Evolutionary conservation across 2,888 invertebrate genomes (phyloP).

Genomic region (Nephrocerus scutellatus): DNA sequence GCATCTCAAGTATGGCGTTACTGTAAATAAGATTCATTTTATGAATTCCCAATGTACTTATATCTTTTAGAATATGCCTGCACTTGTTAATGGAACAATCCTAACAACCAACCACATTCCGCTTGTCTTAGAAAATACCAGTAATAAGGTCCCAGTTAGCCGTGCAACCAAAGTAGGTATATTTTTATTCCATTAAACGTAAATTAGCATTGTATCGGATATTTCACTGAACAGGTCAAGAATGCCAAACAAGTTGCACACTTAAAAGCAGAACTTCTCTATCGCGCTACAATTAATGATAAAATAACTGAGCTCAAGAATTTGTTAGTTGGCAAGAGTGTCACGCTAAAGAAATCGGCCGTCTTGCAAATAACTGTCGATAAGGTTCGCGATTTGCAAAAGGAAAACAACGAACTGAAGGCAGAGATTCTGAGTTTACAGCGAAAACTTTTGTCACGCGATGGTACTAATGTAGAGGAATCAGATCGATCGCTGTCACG

Average conservation of each 20-base stretch:
- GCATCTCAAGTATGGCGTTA: constrained; percentile 7
- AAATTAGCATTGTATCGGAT: too few species aligned
- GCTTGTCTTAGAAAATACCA: constrained; percentile 61
- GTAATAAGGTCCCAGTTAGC: constrained; percentile 70
- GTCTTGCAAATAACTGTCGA: constrained; percentile 91
- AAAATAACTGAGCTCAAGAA: constrained; percentile 91
- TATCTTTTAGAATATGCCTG: constrained; percentile 24
- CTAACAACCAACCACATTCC: constrained; percentile 65
- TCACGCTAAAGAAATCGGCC: constrained; percentile 89
- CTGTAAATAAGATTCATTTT: background rate
- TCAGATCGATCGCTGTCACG: constrained; percentile 66
- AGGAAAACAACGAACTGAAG: constrained; percentile 72
- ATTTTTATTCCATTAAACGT: background rate
- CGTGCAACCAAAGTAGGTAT: constrained; percentile 59
- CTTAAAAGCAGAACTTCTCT: constrained; percentile 92
- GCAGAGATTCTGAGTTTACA: constrained; percentile 75
- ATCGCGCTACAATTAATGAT: constrained; percentile 94
- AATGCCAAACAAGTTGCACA: too few species aligned
- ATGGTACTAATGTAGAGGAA: constrained; percentile 55
- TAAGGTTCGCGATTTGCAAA: constrained; percentile 79
- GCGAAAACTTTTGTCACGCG: constrained; percentile 24
- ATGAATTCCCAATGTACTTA: background rate
- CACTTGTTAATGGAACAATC: constrained; percentile 55
- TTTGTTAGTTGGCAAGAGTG: constrained; percentile 82
- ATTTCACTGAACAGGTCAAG: too few species aligned